Conservation (phyloP, 2,113 vertebrate genomes). For the Axis porcinus region DNA sequence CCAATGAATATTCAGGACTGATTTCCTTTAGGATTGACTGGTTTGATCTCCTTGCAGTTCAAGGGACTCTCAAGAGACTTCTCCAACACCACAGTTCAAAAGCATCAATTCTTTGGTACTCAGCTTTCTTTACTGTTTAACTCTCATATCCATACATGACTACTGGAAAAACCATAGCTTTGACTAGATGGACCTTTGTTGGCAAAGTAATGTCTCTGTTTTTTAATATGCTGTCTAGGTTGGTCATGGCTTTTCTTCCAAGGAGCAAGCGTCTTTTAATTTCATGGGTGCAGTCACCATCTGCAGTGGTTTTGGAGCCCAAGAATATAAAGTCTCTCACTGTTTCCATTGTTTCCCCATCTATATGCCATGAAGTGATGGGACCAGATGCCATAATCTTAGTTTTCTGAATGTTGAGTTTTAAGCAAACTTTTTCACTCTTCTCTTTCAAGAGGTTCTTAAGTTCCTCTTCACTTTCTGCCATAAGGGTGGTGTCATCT, state of each 20-base stretch:
- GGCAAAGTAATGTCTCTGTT: too few relatives aligned
- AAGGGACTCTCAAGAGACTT: not conserved
- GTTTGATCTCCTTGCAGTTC: not conserved
- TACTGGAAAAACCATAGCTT: not conserved
- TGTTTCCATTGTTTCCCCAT: too few relatives aligned
- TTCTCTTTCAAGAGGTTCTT: not conserved
- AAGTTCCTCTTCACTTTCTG: not conserved
- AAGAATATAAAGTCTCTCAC: too few relatives aligned
- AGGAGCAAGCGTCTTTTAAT: too few relatives aligned
- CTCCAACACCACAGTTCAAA: not conserved
- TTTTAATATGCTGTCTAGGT: too few relatives aligned
- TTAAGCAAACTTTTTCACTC: not conserved
- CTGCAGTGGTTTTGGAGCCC: too few relatives aligned
- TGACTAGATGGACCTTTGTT: too few relatives aligned
- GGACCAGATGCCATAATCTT: too few relatives aligned
- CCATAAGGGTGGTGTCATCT: not conserved
- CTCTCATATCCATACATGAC: not conserved
- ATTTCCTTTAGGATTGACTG: not conserved
- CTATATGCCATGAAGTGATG: not conserved
- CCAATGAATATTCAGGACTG: not conserved
- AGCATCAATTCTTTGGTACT: not conserved
- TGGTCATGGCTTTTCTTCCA: too few relatives aligned
- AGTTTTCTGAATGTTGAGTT: not conserved
- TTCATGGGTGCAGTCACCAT: too few relatives aligned
- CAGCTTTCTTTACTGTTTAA: not conserved